Evolutionary conservation across 64 coral and sea anemone genomes (phyloP), one percentile per base, ranked within the genome.

Genomic region (Trachythela sp.): DNA sequence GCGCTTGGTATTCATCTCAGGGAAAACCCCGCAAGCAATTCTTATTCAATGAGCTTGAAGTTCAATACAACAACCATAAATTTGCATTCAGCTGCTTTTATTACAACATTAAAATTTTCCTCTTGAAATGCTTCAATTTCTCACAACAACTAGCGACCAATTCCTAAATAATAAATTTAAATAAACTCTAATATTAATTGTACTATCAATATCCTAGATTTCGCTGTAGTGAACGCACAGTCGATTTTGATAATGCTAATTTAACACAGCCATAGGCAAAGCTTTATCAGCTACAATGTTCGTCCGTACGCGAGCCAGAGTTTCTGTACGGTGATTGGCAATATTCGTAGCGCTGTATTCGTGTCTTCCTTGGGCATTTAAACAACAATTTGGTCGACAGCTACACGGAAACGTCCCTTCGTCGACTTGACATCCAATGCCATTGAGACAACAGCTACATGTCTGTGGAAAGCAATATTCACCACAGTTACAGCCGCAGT

Each of bases 361-460:
- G 30, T 80, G 75, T 80, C 75, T 80, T 39, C 75, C 75, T 35
- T 80, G 75, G 9, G 31, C 30, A 22, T 80, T 80, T 35, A 80
- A 39, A 36, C 75, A 80, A 80, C 75, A 80, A 39, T 80, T 80
- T 34, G 75, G 75, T 35, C 75, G 75, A 80, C 75, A 80, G 33
- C 75, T 80, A 80, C 75, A 80, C 10, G 75, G 75, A 80, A 80
- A 80, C 20, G 75, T 80, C 10, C 75, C 75, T 80, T 80, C 75
- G 30, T 80, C 75, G 33, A 80, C 75, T 10, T 80, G 75, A 38
- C 75, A 80, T 37, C 32, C 75, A 37, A 80, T 80, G 75, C 75
- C 75, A 39, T 80, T 80, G 33, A 80, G 75, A 80, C 33, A 80
- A 80, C 75, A 80, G 20, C 2, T 30, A 80, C 75, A 80, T 80